Evolutionary conservation across 1,140 invertebrate genomes (phyloP).

Genomic region (Sinonovacula constricta): DNA sequence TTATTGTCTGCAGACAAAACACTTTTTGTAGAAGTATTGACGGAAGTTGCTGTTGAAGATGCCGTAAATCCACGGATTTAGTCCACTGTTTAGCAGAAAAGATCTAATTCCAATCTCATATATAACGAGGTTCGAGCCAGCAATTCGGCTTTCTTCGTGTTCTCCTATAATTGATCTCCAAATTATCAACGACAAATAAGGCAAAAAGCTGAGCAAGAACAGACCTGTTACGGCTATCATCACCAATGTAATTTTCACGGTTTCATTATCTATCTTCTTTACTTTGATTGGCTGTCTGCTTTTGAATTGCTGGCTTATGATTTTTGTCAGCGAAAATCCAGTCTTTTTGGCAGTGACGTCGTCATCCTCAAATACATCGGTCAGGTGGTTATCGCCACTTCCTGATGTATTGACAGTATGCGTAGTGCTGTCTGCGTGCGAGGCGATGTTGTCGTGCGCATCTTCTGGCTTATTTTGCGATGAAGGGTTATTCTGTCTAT

Average conservation of each 20-base stretch:
- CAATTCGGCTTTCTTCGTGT: constrained; percentile 38
- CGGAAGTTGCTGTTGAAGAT: constrained; percentile 53
- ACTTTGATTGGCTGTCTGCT: no score
- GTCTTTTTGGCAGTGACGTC: no score
- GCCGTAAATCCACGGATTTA: constrained; percentile 56
- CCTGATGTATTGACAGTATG: no score
- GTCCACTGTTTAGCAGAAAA: constrained; percentile 42
- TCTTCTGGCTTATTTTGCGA: no score
- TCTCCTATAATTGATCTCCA: constrained; percentile 32
- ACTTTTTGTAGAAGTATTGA: constrained; percentile 16
- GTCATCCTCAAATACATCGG: no score
- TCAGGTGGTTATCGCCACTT: no score
- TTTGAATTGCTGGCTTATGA: no score
- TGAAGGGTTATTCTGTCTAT: no score
- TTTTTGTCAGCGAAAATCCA: no score
- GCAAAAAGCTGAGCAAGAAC: constrained; percentile 53
- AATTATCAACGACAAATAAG: constrained; percentile 40
- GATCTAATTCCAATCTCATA: constrained; percentile 48
- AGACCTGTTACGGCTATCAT: constrained; percentile 35
- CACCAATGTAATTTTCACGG: constrained; percentile 45
- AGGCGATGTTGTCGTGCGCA: no score
- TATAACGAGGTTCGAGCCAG: constrained; percentile 29
- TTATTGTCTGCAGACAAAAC: no score
- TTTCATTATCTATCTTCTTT: constrained; percentile 26
- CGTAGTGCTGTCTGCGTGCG: no score